phyloP scores from a whole-genome alignment of 2,113 vertebrate genomes.

The Saccopteryx bilineata region DNA sequence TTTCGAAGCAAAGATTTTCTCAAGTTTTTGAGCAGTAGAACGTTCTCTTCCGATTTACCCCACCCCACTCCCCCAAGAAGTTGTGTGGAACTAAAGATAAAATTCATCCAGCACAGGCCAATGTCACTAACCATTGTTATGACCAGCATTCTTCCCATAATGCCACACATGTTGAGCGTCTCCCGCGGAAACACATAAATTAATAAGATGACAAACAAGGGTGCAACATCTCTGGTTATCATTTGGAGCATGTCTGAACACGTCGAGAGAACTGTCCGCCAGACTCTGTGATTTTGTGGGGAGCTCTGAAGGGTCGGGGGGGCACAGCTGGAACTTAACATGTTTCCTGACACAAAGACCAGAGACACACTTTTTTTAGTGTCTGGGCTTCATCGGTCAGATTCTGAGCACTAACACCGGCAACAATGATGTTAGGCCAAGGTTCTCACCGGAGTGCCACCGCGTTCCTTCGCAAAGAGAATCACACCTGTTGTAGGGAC shows the following conservation, averaged over 20 bases:
- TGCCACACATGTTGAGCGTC: not conserved
- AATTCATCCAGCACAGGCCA: fast-evolving
- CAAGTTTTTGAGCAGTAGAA: not conserved
- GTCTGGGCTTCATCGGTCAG: not conserved
- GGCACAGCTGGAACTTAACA: too few species aligned
- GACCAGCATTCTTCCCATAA: fast-evolving
- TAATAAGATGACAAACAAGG: not conserved
- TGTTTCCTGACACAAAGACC: not conserved
- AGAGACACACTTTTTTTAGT: not conserved
- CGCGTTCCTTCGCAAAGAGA: not conserved
- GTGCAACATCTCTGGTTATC: too few species aligned
- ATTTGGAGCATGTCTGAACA: too few species aligned
- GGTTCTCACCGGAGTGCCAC: not conserved
- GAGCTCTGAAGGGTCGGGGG: not conserved
- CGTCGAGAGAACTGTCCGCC: fast-evolving
- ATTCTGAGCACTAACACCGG: too few species aligned
- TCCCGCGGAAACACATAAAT: not conserved
- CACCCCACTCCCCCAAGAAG: not conserved
- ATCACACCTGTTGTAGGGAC: fast-evolving
- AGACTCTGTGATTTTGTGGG: too few species aligned
- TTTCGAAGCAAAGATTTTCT: not conserved
- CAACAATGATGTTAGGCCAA: fast-evolving
- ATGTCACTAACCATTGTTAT: fast-evolving
- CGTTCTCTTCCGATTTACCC: too few species aligned
- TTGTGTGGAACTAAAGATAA: fast-evolving